Evolutionary conservation across 2,113 vertebrate species (phyloP).

Genomic region (Circaetus gallicus): DNA sequence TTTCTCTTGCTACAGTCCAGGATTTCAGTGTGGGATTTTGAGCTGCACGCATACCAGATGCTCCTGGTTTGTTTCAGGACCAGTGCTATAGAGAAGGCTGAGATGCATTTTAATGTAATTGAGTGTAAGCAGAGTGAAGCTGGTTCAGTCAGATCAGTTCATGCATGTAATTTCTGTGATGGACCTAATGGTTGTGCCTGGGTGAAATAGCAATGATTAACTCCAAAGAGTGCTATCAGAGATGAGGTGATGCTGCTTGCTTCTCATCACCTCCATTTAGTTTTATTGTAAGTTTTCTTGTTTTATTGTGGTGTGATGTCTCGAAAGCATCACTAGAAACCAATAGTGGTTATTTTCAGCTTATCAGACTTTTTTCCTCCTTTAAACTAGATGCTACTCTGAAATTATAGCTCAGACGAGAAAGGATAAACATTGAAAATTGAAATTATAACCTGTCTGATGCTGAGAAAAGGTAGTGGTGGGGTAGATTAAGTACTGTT

Average conservation of each 20-base stretch:
- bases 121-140: not conserved
- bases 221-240: not conserved
- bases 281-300: not conserved
- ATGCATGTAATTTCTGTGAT: not conserved
- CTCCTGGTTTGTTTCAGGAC: not conserved
- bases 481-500: not conserved
- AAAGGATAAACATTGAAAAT: not conserved
- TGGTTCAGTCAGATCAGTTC: not conserved
- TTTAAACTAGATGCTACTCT: not conserved
- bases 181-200: not conserved
- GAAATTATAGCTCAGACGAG: not conserved
- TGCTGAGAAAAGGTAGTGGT: not conserved
- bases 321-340: not conserved
- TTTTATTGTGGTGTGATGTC: not conserved
- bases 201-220: not conserved
- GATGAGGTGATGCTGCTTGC: not conserved
- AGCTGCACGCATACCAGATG: not conserved
- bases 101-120: slow-evolving; percentile 10
- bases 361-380: not conserved
- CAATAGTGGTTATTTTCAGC: not conserved
- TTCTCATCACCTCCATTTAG: not conserved
- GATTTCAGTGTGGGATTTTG: not conserved
- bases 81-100: not conserved
- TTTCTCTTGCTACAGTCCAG: not conserved
- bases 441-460: not conserved